Evolutionary conservation across 2,797 vertebrate genomes (phyloP), one percentile per base, ranked within the genome.

Genomic region (Propithecus deckenii): DNA sequence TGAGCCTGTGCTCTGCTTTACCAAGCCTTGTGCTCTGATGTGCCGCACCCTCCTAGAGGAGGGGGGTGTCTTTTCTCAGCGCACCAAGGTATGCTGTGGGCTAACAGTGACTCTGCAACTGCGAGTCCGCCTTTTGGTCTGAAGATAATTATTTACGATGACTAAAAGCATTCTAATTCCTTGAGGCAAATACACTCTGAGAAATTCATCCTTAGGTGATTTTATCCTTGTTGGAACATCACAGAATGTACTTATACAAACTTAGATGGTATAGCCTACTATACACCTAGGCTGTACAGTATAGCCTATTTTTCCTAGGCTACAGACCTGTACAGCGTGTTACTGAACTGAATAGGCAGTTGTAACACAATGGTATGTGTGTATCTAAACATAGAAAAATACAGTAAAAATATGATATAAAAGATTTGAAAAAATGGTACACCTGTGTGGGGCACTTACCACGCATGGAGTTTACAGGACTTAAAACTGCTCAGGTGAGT

Each of bases 21-120:
- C 38, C 10, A 12, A 61, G 32, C 35, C 30, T 52, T 63, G 59
- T 35, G 52, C 11, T 11, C 38, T 72, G 13, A 11, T 35, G 72
- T 52, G 2, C 38, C 32, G 13, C 38, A 38, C 12, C 48, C 25
- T 35, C 23, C 78, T 67, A 30, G 30, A 65, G 80, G 38, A 57
- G 22, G 57, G 10, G 14, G 50, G 1, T 5, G 10, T 0, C 46
- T 15, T 30, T 81, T 57, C 79, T 81, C 28, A 28, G 5, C 43
- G 6, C 6, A 2, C 67, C 14, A 14, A 67, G 38, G 17, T 69
- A 4, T 50, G 25, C 55, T 5, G 0, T 1, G 50, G 43, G 6
- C 57, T 76, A 46, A 38, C 17, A 22, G 17, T 61, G 55, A 20
- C 43, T 72, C 61, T 41, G 32, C 55, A 43, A 23, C 18, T 15